These are phyloP conservation scores for Penaeus chinensis DNA, from an alignment of 1,140 invertebrate species.

Conservation along the genomic window DNA sequence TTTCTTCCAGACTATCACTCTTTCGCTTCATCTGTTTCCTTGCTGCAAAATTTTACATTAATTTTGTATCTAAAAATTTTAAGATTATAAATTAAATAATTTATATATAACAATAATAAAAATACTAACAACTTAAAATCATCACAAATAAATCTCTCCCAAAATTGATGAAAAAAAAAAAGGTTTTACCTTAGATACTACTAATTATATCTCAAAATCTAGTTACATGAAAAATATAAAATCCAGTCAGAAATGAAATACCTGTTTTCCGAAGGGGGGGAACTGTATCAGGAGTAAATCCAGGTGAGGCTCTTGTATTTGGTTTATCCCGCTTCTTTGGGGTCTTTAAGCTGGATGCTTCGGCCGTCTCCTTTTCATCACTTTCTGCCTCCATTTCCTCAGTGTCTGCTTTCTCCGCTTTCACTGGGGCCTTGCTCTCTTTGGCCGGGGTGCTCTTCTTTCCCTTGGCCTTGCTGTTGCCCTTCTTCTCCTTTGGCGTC, in stretches of 20 bases:
- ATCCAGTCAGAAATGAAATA: background rate
- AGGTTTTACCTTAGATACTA: background rate
- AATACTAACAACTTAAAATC: background rate
- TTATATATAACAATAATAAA: background rate
- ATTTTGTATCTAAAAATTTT: background rate
- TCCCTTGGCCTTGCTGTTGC: conserved; percentile 10
- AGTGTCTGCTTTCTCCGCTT: background rate
- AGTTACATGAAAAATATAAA: background rate
- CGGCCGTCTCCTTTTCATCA: too few relatives aligned
- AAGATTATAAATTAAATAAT: background rate
- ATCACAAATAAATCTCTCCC: too few relatives aligned
- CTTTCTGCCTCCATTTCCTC: too few relatives aligned
- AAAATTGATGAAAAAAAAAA: background rate
- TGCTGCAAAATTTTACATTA: conserved; percentile 41
- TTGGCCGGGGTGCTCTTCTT: background rate
- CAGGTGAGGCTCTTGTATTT: conserved; percentile 15
- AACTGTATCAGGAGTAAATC: conserved; percentile 30
- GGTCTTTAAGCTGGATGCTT: too few relatives aligned
- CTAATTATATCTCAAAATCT: background rate
- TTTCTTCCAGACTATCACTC: conserved; percentile 36
- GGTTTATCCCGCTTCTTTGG: background rate
- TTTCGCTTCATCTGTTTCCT: conserved; percentile 52
- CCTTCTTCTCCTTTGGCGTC: too few relatives aligned
- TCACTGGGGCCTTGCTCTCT: background rate
- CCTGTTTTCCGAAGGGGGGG: conserved; percentile 10